Evolutionary conservation across 2,888 invertebrate genomes (phyloP).

Genomic region (Amblyjoppa fuscipennis): DNA sequence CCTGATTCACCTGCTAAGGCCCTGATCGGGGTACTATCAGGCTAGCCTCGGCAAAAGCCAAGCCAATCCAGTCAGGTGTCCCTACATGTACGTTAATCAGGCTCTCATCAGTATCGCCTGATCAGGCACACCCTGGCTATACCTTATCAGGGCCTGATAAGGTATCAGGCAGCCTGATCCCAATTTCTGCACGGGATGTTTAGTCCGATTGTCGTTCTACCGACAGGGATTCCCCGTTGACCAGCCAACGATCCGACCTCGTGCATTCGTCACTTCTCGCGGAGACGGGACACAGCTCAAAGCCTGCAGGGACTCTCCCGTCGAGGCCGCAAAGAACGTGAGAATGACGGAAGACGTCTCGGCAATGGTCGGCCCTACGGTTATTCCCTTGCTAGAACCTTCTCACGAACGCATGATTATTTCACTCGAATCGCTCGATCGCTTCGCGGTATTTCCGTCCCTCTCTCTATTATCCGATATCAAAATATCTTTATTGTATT

Average conservation of each 20-base stretch:
- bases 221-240: constrained; percentile 75
- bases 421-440: constrained; percentile 23
- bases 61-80: too few species aligned
- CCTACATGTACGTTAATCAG: too few species aligned
- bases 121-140: too few species aligned
- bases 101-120: too few species aligned
- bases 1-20: too few species aligned
- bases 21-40: too few species aligned
- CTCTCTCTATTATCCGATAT: constrained; percentile 7
- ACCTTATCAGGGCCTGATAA: too few species aligned
- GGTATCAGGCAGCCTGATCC: too few species aligned
- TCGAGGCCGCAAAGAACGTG: too few species aligned
- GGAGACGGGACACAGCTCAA: constrained; percentile 23
- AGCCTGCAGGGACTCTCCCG: constrained; percentile 18
- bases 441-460: background rate
- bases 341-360: background rate
- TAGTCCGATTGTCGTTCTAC: constrained; percentile 76
- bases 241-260: constrained; percentile 67
- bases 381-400: constrained; percentile 6
- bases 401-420: constrained; percentile 26
- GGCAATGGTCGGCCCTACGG: background rate
- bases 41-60: too few species aligned
- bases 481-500: constrained; percentile 12
- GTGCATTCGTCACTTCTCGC: constrained; percentile 56
- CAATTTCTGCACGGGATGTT: constrained; percentile 48